Percentiles rank a stretch among this genome's conserved stretches.
Evolutionary conservation across 1,140 invertebrate species (phyloP).

Genomic region (Drosophila miranda): DNA sequence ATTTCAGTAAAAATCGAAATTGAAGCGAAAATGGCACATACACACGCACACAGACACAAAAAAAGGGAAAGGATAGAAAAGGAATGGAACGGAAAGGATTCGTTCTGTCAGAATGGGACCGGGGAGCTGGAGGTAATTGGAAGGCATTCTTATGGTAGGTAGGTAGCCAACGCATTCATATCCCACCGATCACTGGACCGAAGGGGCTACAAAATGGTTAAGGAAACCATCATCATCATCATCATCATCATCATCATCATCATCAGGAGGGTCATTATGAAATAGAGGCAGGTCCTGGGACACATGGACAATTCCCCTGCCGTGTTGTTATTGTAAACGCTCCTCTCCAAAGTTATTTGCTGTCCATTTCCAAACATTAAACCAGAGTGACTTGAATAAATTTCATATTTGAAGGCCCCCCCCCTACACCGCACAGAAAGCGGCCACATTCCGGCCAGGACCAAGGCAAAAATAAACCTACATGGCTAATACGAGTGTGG

Average conservation of each 20-base stretch:
- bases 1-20: conserved; percentile 75
- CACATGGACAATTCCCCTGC: conserved; percentile 39
- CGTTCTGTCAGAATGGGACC: background rate
- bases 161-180: too few relatives aligned
- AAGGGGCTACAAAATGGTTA: background rate
- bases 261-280: conserved; percentile 11
- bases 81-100: conserved; percentile 28
- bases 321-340: conserved; percentile 71
- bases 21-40: conserved; percentile 51
- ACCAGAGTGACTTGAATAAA: conserved; percentile 80
- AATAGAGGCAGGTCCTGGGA: conserved; percentile 20
- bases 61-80: background rate
- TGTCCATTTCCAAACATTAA: conserved; percentile 80
- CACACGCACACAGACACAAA: background rate
- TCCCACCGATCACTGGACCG: too few relatives aligned
- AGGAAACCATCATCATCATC: conserved; percentile 37
- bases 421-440: conserved; percentile 17
- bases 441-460: conserved; percentile 30
- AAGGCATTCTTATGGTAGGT: conserved; percentile 4
- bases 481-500: conserved; percentile 61
- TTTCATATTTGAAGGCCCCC: conserved; percentile 73
- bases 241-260: conserved; percentile 23
- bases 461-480: conserved; percentile 70
- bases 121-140: conserved; percentile 35
- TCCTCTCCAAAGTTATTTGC: conserved; percentile 77